Evolutionary conservation across 2,113 vertebrate species (phyloP).

Genomic region (Antennarius striatus): DNA sequence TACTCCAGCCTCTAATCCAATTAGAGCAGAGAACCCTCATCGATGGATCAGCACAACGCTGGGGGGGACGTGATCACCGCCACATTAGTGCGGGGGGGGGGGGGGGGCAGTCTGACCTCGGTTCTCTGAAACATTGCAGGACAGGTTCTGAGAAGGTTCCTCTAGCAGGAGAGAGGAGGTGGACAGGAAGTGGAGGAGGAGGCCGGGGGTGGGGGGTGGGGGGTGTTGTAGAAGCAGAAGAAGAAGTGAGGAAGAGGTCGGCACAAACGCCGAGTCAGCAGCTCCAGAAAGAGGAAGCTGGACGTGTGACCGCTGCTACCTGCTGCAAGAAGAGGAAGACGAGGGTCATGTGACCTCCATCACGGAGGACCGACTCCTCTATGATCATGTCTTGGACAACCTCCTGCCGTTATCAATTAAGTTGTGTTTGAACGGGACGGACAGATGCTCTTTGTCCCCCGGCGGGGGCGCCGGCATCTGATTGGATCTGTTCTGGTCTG

Average conservation of each 20-base stretch:
- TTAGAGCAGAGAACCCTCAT: too few species aligned
- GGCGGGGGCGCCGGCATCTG: constrained; percentile 27
- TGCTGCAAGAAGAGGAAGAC: constrained; percentile 12
- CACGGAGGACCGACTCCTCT: too few species aligned
- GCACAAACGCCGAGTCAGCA: constrained; percentile 53
- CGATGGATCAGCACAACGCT: too few species aligned
- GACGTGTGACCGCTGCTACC: constrained; percentile 38
- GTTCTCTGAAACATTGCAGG: too few species aligned
- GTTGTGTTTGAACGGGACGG: background rate
- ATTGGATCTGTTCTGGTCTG: constrained; percentile 73
- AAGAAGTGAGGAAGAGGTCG: constrained; percentile 56
- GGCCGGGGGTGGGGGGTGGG: constrained; percentile 36
- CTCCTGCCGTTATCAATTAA: too few species aligned
- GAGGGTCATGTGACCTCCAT: too few species aligned
- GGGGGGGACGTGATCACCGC: too few species aligned
- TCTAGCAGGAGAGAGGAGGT: background rate
- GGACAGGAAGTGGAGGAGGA: constrained; percentile 40
- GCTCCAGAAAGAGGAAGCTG: constrained; percentile 35
- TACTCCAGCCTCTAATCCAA: background rate
- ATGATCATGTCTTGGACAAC: too few species aligned
- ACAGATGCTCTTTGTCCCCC: background rate
- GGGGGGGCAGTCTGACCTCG: too few species aligned
- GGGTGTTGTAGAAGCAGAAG: constrained; percentile 63
- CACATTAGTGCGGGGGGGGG: too few species aligned
- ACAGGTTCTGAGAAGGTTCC: too few species aligned